A percentile compares a stretch with the other conserved stretches of the same genome.
Evolutionary conservation across 2,797 vertebrate species (phyloP).

Genomic region (Lerista edwardsae): DNA sequence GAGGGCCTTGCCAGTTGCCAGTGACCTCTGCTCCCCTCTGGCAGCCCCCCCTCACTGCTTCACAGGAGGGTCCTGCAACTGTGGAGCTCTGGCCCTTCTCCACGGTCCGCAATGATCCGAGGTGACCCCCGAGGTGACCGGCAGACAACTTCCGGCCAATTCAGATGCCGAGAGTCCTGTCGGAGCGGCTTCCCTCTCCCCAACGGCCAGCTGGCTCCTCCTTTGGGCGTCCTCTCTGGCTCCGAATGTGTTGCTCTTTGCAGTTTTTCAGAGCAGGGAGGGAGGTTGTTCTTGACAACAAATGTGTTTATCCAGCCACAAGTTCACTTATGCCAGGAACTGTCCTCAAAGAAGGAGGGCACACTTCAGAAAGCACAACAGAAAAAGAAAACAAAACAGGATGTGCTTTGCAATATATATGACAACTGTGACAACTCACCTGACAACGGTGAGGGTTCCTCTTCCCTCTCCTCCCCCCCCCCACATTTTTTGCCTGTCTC

Average conservation of each 20-base stretch:
- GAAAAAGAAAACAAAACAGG: background rate
- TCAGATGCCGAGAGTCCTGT: background rate
- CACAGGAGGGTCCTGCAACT: too few relatives aligned
- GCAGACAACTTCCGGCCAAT: background rate
- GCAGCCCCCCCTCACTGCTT: too few relatives aligned
- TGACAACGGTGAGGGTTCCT: background rate
- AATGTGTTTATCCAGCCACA: conserved; percentile 1
- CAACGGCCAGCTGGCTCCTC: background rate
- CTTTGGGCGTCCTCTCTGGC: background rate
- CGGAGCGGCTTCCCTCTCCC: background rate
- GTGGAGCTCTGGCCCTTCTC: too few relatives aligned
- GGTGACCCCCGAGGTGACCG: too few relatives aligned
- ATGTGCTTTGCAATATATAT: background rate
- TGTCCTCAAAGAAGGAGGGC: too few relatives aligned
- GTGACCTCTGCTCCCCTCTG: too few relatives aligned
- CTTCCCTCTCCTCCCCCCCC: too few relatives aligned
- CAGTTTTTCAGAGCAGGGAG: background rate
- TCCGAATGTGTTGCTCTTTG: background rate
- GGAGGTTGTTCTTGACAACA: background rate
- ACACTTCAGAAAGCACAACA: background rate
- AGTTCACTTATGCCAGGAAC: background rate
- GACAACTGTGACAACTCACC: too few relatives aligned
- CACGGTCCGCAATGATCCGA: background rate
- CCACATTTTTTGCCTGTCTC: too few relatives aligned
- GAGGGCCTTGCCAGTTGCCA: too few relatives aligned